Evolutionary conservation across 1,140 invertebrate species (phyloP), one percentile per base, ranked within the genome.

Genomic region (Rhyacophila brunnea): DNA sequence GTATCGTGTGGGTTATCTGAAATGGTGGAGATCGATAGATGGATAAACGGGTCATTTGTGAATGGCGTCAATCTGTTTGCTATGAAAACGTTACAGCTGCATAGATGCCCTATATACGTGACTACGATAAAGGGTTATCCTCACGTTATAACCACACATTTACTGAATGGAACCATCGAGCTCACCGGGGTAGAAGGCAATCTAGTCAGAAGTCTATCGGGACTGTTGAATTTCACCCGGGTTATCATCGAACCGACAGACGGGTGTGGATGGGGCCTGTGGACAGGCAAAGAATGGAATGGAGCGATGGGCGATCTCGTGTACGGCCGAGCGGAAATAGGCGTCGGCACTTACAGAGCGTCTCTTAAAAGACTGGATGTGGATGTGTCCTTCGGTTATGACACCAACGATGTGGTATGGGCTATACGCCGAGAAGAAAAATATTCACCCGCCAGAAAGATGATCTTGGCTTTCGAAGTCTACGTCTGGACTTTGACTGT

Each of bases 291-390:
- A 9, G 10, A 32, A 4, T 65, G 62, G 62, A 60, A 43, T 0
- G 62, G 62, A 14, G 58, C 58, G 1, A 51, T 35, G 5, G 62
- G 62, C 36, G 58, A 65, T 58, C 36, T 65, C 6, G 35, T 60
- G 10, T 54, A 58, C 20, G 20, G 40, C 11, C 47, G 54, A 58
- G 62, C 62, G 2, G 62, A 60, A 42, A 60, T 65, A 6, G 62
- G 58, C 17, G 23, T 65, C 2, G 62, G 58, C 14, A 44, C 55
- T 15, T 58, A 60, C 34, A 49, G 48, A 23, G 47, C 54, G 1
- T 45, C 53, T 10, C 17, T 60, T 13, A 38, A 23, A 5, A 53
- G 20, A 46, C 13, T 49, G 34, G 54, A 58, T 9, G 15, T 65
- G 6, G 62, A 65, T 23, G 38, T 54, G 14, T 60, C 62, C 0